Base-by-base conservation (phyloP, 1,140 invertebrate species). In the Telenomus remus region DNA sequence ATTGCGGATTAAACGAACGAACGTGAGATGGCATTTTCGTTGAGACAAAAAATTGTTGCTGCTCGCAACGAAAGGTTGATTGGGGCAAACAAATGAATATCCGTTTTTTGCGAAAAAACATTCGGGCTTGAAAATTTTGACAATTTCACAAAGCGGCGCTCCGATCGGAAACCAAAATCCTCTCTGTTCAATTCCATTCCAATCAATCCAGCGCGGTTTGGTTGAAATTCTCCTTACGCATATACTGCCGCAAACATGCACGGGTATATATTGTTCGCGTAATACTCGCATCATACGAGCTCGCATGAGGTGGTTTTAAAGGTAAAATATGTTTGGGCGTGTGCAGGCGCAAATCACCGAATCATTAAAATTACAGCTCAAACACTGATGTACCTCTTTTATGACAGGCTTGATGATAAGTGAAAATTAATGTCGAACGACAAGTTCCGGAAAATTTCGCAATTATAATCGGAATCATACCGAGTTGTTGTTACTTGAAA, bases 161-260 rank as follows among this genome's bases (percentile, higher is more conserved):
- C 78, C 78, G 80, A 81, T 82, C 79, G 81, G 80, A 83, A 82
- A 82, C 78, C 79, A 78, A 83, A 83, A 71, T 78, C 51, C 61
- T 53, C 80, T 81, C 79, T 81, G 81, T 83, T 85, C 81, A 71
- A 77, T 78, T 76, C 68, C 77, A 70, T 68, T 79, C 79, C 79
- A 79, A 84, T 84, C 80, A 80, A 82, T 83, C 81, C 80, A 72
- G 44, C 65, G 80, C 49, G 79, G 81, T 82, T 81, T 79, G 76
- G 69, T 79, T 81, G 80, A 82, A 84, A 84, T 84, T 83, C 82
- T 80, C 81, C 82, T 70, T 79, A 73, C 76, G 66, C 76, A 65
- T 71, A 74, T 59, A 70, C 14, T 13, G 56, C 71, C 71, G 43
- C 71, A 71, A 57, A 77, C 61, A 78, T 69, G 76, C 64, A 55